These are phyloP conservation scores for Drosophila emarginata DNA, from an alignment of 2,888 invertebrate genomes.

Conservation along the genomic window DNA sequence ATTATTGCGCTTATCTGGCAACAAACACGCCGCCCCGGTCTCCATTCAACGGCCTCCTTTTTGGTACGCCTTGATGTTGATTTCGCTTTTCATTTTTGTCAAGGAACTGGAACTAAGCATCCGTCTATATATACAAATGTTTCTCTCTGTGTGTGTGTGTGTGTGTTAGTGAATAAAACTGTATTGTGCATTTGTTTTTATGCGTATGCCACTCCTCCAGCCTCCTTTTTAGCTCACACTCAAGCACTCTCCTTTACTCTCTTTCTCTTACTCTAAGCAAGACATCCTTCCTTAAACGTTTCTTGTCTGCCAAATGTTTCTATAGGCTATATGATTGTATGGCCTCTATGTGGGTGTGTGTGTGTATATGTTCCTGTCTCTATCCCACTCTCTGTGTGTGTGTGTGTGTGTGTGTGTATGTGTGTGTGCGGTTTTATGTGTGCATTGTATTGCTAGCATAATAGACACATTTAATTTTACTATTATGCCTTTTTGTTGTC, in stretches of 20 bases:
- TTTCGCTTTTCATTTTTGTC: conserved; percentile 52
- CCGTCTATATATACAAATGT: conserved; percentile 20
- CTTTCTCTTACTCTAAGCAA: conserved; percentile 59
- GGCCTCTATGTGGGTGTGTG: conserved; percentile 21
- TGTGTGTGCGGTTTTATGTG: conserved; percentile 73
- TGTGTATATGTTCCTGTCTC: conserved; percentile 22
- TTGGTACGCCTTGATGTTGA: conserved; percentile 53
- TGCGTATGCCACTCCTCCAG: conserved; percentile 53
- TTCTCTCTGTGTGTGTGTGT: conserved; percentile 26
- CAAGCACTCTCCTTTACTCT: background rate
- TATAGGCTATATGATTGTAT: conserved; percentile 50
- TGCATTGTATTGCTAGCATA: conserved; percentile 75
- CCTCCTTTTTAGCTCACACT: conserved; percentile 10
- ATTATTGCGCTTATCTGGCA: conserved; percentile 77
- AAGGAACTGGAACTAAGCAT: conserved; percentile 42
- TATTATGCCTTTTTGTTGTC: conserved; percentile 80
- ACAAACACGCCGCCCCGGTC: conserved; percentile 78
- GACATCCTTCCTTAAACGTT: conserved; percentile 76
- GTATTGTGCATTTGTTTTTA: conserved; percentile 72
- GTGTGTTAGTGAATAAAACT: conserved; percentile 43
- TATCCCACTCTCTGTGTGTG: background rate
- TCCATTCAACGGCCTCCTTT: conserved; percentile 25
- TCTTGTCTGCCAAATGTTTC: conserved; percentile 73
- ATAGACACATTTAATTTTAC: conserved; percentile 80
- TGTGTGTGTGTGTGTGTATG: conserved; percentile 70